phyloP scores from a whole-genome alignment of 2,888 invertebrate genomes.

The Leptothorax acervorum region DNA sequence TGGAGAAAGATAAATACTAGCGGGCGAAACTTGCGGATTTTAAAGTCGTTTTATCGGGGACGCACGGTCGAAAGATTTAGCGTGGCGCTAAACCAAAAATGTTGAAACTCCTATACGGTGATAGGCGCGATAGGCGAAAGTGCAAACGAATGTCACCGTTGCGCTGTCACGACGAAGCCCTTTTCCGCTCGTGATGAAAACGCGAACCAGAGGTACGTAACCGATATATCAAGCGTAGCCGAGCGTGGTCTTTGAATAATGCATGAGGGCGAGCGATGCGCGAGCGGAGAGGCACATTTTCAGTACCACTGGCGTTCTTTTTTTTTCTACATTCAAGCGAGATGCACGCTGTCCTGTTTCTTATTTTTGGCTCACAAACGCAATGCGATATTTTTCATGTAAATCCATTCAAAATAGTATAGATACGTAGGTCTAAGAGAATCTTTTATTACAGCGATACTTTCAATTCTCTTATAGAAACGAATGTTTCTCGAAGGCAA shows the following conservation, averaged over 20 bases:
- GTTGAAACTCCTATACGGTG: background rate
- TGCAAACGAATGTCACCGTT: conserved; percentile 47
- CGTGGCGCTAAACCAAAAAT: conserved; percentile 7
- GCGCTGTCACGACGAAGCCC: background rate
- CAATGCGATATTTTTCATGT: conserved; percentile 25
- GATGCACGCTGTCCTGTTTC: background rate
- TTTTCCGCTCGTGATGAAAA: conserved; percentile 9
- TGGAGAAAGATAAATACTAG: background rate
- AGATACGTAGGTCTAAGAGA: background rate
- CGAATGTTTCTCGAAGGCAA: background rate
- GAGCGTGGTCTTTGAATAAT: conserved; percentile 46
- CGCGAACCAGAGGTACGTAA: conserved; percentile 2
- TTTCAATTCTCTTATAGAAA: background rate
- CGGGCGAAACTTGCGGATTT: background rate
- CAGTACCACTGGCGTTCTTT: background rate
- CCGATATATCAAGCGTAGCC: conserved; percentile 30
- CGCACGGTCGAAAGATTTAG: background rate
- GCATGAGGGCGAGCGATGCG: conserved; percentile 22
- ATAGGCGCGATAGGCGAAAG: conserved; percentile 18
- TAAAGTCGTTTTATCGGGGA: background rate
- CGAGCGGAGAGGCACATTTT: conserved; percentile 19
- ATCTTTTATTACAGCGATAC: background rate
- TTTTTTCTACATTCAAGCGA: conserved; percentile 2
- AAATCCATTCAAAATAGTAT: conserved; percentile 16
- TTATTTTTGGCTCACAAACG: conserved; percentile 3